Percentiles rank a stretch among this genome's conserved stretches.
phyloP scores from a whole-genome alignment of 2,888 invertebrate species.

The Sarcophaga rosellei region DNA sequence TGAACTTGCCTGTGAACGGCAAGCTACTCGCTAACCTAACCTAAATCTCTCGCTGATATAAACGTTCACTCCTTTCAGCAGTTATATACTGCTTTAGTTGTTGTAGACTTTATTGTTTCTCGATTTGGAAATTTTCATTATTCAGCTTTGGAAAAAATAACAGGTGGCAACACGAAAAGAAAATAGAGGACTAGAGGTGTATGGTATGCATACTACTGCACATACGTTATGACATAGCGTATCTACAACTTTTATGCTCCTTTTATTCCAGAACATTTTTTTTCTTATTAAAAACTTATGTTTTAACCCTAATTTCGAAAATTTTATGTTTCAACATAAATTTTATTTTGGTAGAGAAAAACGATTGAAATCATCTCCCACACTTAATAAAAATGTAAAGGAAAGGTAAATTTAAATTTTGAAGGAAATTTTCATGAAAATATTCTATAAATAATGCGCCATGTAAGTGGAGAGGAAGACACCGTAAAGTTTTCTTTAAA shows the following conservation, averaged over 20 bases:
- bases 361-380: not conserved
- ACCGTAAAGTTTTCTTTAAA: not conserved
- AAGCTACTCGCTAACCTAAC: too few species aligned
- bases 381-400: slow-evolving; percentile 13
- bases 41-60: too few species aligned
- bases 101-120: too few species aligned
- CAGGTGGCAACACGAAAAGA: too few species aligned
- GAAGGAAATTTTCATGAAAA: not conserved
- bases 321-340: slow-evolving; percentile 17
- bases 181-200: too few species aligned
- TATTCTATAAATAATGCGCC: not conserved
- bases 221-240: too few species aligned
- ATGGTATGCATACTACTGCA: too few species aligned
- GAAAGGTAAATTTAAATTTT: not conserved
- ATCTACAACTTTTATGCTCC: not conserved
- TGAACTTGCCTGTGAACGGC: too few species aligned
- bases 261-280: not conserved
- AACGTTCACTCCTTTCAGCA: too few species aligned
- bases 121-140: too few species aligned
- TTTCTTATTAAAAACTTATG: not conserved
- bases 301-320: slow-evolving; percentile 9
- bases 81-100: too few species aligned
- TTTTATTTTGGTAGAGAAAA: slow-evolving; percentile 3
- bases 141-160: too few species aligned
- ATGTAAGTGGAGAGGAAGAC: not conserved